Base-by-base conservation (phyloP, 2,888 invertebrate genomes). In the Trilocha varians region DNA sequence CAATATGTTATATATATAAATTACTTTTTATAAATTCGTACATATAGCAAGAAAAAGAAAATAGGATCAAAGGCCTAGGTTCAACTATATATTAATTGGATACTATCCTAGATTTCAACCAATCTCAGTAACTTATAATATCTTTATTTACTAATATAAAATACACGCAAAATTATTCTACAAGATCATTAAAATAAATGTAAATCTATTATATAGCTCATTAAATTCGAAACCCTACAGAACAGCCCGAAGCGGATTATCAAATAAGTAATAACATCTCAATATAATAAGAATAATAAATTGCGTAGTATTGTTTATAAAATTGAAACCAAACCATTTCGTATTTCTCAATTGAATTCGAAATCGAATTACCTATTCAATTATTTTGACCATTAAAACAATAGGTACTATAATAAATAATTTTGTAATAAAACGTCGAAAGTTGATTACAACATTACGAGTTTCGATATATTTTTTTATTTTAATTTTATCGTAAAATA, bases 321-420 rank as follows among this genome's bases (percentile, higher is more conserved):
- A 61, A 60, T 61, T 58, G 57, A 57, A 61, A 50, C 52, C 50
- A 57, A 58, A 38, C 38, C 32, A 32, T 14, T 33, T 38, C 32
- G 54, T 57, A 38, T 43, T 45, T 53, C 50, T 44, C 50, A 40
- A 53, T 57, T 49, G 55, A 50, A 62, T 65, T 58, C 53, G 56
- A 56, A 60, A 57, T 63, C 55, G 57, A 54, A 64, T 62, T 63
- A 55, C 55, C 55, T 55, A 47, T 59, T 57, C 38, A 38, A 38
- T 38, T 38, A 39, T 39, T 32, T 38, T 15, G 32, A 42, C 34
- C 39, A 42, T 38, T 16, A 39, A 35, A 39, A 32, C 42, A n/a
- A 42, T 35, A 32, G 17, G 39, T 32, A 25, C 14, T 16, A 39
- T 38, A 35, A 32, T 34, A 39, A 38, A 32, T 40, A 40, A 18